Evolutionary conservation across 2,888 invertebrate genomes (phyloP).

Genomic region (Branchipolynoe longqiensis): DNA sequence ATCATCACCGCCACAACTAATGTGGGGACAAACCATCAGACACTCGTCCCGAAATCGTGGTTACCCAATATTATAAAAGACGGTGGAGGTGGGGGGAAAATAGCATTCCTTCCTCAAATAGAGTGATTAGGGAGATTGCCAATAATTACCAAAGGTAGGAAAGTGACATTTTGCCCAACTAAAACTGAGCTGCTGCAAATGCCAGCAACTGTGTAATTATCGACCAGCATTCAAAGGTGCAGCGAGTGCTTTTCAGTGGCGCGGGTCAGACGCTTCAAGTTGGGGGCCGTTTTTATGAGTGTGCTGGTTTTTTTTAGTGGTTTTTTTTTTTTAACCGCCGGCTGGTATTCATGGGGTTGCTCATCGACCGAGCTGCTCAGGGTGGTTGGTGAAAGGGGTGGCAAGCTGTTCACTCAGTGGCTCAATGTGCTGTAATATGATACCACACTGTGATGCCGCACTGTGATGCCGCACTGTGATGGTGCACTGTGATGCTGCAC

Average conservation of each 20-base stretch:
- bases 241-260: slow-evolving; percentile 2
- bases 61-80: slow-evolving; percentile 45
- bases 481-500: too few relatives aligned
- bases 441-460: too few relatives aligned
- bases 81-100: slow-evolving; percentile 31
- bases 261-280: background rate
- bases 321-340: background rate
- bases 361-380: background rate
- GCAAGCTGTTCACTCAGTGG: too few relatives aligned
- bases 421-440: too few relatives aligned
- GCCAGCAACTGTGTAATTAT: slow-evolving; percentile 52
- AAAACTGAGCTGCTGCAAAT: slow-evolving; percentile 30
- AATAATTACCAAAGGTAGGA: slow-evolving; percentile 18
- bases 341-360: slow-evolving; percentile 1
- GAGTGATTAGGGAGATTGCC: slow-evolving; percentile 51
- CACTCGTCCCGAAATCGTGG: slow-evolving; percentile 37
- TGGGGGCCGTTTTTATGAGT: too few relatives aligned
- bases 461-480: too few relatives aligned
- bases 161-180: slow-evolving; percentile 52
- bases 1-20: background rate
- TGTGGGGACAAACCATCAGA: slow-evolving; percentile 38
- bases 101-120: slow-evolving; percentile 56
- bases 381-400: background rate
- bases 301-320: slow-evolving; percentile 11
- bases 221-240: too few relatives aligned